These are phyloP conservation scores for Stylophora pistillata DNA, from an alignment of 64 coral and sea anemone genomes.

Conservation along the genomic window DNA sequence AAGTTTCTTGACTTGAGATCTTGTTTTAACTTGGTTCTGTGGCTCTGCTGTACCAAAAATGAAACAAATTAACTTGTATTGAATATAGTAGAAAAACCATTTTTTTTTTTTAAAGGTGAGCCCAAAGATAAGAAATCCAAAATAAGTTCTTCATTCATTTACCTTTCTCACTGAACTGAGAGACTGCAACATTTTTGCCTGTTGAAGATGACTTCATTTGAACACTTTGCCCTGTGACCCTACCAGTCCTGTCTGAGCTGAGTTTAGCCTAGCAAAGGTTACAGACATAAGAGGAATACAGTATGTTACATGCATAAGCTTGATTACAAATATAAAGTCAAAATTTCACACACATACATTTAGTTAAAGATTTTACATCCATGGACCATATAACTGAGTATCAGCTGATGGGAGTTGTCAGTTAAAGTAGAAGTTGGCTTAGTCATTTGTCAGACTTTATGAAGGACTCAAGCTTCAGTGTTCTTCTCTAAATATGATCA, in stretches of 20 bases:
- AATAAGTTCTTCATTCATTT: background rate
- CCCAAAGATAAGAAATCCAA: background rate
- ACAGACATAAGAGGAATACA: no score
- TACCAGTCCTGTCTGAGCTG: conserved; percentile 16
- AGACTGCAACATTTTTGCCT: background rate
- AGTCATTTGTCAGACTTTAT: no score
- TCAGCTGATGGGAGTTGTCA: no score
- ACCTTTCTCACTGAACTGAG: conserved; percentile 29
- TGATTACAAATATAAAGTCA: background rate
- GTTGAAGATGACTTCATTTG: background rate
- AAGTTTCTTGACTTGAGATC: conserved; percentile 38
- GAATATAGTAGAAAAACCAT: background rate
- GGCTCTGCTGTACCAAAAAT: background rate
- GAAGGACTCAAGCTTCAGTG: no score
- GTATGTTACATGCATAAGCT: no score
- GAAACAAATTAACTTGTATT: background rate
- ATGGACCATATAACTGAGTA: no score
- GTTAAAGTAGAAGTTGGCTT: no score
- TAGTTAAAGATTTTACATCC: no score
- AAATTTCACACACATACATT: no score
- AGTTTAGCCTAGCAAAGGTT: background rate
- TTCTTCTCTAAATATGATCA: no score
- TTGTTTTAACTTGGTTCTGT: conserved; percentile 51
- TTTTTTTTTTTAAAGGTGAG: background rate
- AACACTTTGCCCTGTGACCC: background rate